Percentiles rank a stretch among this genome's conserved stretches.
Conservation (phyloP, 1,140 invertebrate genomes). For the Lysiphlebus fabarum region DNA sequence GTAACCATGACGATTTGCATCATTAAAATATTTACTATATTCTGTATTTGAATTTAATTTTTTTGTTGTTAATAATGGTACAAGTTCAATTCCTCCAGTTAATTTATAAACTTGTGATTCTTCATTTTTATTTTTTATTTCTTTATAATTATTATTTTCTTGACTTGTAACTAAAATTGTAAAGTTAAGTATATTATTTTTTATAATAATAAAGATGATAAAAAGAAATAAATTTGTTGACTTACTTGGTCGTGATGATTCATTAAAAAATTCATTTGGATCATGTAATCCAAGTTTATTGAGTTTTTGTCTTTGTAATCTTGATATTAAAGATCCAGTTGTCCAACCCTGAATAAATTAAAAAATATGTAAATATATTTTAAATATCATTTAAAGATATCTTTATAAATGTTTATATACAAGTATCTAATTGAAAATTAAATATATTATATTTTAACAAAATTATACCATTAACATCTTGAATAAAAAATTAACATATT, state of each 20-base stretch:
- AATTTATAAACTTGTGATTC: conserved; percentile 45
- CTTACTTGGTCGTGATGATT: conserved; percentile 31
- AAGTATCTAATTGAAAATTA: no score
- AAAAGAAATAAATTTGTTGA: conserved; percentile 6
- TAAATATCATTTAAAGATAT: no score
- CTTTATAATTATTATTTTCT: no score
- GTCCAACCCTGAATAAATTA: conserved; percentile 39
- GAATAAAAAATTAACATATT: no score
- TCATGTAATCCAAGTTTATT: conserved; percentile 27
- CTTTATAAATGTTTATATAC: no score
- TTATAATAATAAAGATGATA: background rate
- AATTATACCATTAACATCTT: no score
- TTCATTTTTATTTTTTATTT: conserved; percentile 26
- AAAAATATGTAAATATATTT: background rate
- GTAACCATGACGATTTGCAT: conserved; percentile 56
- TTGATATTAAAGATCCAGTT: conserved; percentile 34
- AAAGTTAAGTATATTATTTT: no score
- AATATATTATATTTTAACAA: no score
- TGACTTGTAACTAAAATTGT: no score
- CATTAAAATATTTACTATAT: conserved; percentile 50
- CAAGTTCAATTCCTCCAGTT: conserved; percentile 65
- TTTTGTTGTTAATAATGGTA: conserved; percentile 62
- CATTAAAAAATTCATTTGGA: conserved; percentile 38
- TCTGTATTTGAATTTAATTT: conserved; percentile 38
- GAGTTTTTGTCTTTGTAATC: conserved; percentile 24